Evolutionary conservation across 30 jellyfish, hydroid and myxozoan genomes (phyloP), one percentile per base, ranked within the genome.

Genomic region (Cassiopea andromeda): DNA sequence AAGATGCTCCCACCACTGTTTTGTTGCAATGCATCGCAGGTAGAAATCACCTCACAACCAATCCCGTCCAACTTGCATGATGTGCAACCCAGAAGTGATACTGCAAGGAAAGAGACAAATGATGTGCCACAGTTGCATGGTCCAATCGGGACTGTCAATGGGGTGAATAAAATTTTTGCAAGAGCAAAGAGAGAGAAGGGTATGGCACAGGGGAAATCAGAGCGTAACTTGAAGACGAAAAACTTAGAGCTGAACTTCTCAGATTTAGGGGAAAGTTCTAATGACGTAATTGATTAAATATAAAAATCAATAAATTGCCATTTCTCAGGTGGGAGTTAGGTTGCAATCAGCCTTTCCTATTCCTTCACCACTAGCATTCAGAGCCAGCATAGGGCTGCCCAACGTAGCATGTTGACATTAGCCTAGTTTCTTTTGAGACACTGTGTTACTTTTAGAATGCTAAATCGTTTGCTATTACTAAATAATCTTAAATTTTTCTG

Each of bases 1-100:
- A 81, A 75, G 48, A 43, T 94, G 66, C 61, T 93, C 59, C 60
- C 70, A 17, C 72, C 76, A 4, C 7, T 64, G 7, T 14, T 46
- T 14, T 80, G 78, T 27, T 80, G 78, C 60, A 13, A 19, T 59
- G n/a, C 79, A 9, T 15, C 47, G 1, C 77, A 66, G 38, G 27
- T 12, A 50, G 61, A 54, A 47, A 48, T 15, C 16, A 60, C 75
- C 14, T 13, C 82, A 15, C 45, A n/a, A 14, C 82, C 46, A 1
- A 44, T 44, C 44, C 73, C 44, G 1, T 48, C 46, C 48, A 73
- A 61, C 45, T n/a, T 80, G 64, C 76, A 46, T 6, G 83, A 75
- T 3, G 44, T 46, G 47, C 64, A 58, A 2, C 69, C 68, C 8
- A 44, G 83, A 75, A 75, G 83, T 54, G 83, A 50, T 46, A 38